Evolutionary conservation across 2,113 vertebrate species (phyloP).

Genomic region (Cacatua alba): DNA sequence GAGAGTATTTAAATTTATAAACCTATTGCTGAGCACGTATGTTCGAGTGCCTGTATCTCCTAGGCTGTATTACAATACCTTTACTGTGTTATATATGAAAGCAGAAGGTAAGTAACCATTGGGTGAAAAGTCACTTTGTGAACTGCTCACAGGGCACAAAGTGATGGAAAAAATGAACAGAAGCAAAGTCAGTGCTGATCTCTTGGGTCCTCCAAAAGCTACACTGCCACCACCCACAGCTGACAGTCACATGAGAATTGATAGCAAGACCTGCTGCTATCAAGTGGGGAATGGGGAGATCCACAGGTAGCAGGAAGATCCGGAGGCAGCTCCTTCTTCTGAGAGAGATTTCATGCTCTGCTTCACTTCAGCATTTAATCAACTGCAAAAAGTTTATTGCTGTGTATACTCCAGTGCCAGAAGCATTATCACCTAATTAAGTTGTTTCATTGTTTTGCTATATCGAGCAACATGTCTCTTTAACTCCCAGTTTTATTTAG

Average conservation of each 20-base stretch:
- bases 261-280: neutral
- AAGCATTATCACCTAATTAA: conserved; percentile 74
- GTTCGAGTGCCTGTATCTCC: neutral
- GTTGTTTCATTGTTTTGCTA: conserved; percentile 74
- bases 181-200: neutral
- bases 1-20: neutral
- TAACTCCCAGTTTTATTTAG: conserved; percentile 73
- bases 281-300: neutral
- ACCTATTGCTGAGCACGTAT: fast-evolving
- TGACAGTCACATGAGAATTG: neutral
- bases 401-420: conserved; percentile 22
- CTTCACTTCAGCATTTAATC: conserved; percentile 65
- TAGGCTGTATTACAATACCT: neutral
- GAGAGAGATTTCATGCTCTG: conserved; percentile 54
- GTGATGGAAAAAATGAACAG: neutral
- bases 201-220: neutral
- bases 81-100: neutral
- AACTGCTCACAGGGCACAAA: neutral
- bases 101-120: neutral
- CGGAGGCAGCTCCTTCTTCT: neutral
- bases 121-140: neutral
- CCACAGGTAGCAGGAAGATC: neutral
- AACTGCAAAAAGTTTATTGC: conserved; percentile 64
- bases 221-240: neutral
- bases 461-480: conserved; percentile 69